These are phyloP conservation scores for Sceliomorpha sp. DNA, from an alignment of 2,888 invertebrate genomes.

Conservation along the genomic window DNA sequence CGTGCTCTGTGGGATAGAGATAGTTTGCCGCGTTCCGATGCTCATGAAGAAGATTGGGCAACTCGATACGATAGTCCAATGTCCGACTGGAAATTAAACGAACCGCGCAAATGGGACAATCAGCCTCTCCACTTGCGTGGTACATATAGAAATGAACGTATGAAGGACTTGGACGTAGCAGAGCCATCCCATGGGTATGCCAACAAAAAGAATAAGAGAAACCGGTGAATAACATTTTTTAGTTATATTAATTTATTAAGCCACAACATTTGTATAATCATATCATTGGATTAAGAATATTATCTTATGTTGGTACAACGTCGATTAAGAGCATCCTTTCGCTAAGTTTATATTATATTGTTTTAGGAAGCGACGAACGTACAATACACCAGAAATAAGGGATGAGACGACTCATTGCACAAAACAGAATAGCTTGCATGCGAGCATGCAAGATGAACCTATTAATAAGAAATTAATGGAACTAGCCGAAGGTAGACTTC, in stretches of 20 bases:
- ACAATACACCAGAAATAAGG: conserved; percentile 70
- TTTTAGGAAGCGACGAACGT: conserved; percentile 71
- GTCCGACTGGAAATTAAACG: conserved; percentile 75
- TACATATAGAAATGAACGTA: conserved; percentile 73
- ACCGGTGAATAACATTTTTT: conserved; percentile 53
- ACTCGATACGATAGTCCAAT: conserved; percentile 73
- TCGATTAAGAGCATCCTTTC: no score
- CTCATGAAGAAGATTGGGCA: conserved; percentile 77
- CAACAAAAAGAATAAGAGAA: conserved; percentile 54
- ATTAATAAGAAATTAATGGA: conserved; percentile 78
- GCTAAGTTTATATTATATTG: no score
- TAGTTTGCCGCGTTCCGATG: conserved; percentile 74
- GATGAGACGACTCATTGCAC: conserved; percentile 70
- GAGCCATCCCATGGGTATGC: conserved; percentile 65
- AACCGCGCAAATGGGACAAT: conserved; percentile 76
- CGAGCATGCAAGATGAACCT: conserved; percentile 78
- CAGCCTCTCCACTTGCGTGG: conserved; percentile 72
- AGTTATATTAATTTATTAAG: conserved; percentile 27
- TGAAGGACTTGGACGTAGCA: conserved; percentile 73
- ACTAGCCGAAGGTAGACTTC: conserved; percentile 74
- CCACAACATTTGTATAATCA: no score
- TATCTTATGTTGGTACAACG: no score
- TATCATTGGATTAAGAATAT: no score
- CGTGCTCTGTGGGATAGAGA: conserved; percentile 77
- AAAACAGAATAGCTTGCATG: conserved; percentile 74